A percentile compares a stretch with the other conserved stretches of the same genome.
phyloP scores from a whole-genome alignment of 2,797 vertebrate species.

The Rachycentron canadum region DNA sequence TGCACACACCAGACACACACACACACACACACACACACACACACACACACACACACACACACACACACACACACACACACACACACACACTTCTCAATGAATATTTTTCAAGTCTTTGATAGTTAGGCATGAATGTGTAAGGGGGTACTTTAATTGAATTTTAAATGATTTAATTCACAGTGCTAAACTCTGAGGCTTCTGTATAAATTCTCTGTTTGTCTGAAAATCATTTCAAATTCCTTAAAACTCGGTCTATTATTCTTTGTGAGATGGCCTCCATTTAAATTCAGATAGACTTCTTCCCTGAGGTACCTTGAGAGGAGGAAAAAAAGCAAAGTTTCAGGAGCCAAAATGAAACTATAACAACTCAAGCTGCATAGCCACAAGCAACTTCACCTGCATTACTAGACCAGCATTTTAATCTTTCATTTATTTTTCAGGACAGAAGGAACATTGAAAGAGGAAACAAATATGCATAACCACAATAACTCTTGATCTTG shows the following conservation, averaged over 20 bases:
- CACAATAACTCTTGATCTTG: not conserved
- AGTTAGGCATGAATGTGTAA: slow-evolving; percentile 15
- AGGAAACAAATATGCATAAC: not conserved
- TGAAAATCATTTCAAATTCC: slow-evolving; percentile 42
- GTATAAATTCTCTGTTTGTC: slow-evolving; percentile 28
- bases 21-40: not conserved
- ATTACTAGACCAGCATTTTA: not conserved
- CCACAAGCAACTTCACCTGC: slow-evolving; percentile 22
- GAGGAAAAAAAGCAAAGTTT: slow-evolving; percentile 21
- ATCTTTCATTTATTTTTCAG: not conserved
- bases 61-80: not conserved
- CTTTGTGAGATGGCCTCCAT: slow-evolving; percentile 24
- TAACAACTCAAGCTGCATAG: slow-evolving; percentile 21
- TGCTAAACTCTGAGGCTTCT: slow-evolving; percentile 14
- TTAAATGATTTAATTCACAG: slow-evolving; percentile 42
- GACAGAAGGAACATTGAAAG: not conserved
- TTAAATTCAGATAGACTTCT: slow-evolving; percentile 48
- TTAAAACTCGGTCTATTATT: slow-evolving; percentile 29
- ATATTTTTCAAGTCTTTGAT: not conserved
- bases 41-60: not conserved
- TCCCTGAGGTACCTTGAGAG: slow-evolving; percentile 19
- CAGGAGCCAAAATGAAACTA: slow-evolving; percentile 18
- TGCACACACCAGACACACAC: not conserved
- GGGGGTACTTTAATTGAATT: slow-evolving; percentile 36
- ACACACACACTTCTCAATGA: slow-evolving; percentile 19